These are phyloP conservation scores for Coleophora deauratella DNA, from an alignment of 2,888 invertebrate species.

Conservation along the genomic window DNA sequence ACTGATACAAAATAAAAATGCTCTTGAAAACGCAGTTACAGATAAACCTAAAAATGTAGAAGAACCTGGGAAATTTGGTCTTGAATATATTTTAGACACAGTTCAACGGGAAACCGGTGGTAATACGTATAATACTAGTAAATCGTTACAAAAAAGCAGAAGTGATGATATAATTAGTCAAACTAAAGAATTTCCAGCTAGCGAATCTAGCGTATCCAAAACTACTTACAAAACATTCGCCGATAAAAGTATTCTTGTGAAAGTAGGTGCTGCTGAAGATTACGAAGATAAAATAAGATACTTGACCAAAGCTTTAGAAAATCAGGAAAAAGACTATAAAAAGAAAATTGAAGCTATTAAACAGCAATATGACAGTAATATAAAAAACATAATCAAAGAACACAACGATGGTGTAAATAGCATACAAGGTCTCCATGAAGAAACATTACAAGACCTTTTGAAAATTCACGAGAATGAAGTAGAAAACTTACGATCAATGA, in stretches of 20 bases:
- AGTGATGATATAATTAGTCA: constrained; percentile 31
- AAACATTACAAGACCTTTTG: constrained; percentile 58
- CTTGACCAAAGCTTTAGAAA: constrained; percentile 42
- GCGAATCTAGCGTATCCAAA: constrained; percentile 18
- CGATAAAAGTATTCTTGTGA: constrained; percentile 9
- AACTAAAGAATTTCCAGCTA: constrained; percentile 11
- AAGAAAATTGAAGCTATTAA: constrained; percentile 62
- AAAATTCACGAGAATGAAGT: constrained; percentile 68
- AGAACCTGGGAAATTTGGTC: constrained; percentile 26
- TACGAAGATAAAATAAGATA: constrained; percentile 43
- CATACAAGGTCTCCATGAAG: constrained; percentile 70
- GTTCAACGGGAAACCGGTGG: constrained; percentile 25
- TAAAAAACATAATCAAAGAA: constrained; percentile 65
- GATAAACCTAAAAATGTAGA: constrained; percentile 6
- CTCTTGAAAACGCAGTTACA: constrained; percentile 1
- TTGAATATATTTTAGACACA: constrained; percentile 41
- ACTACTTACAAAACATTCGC: constrained; percentile 13
- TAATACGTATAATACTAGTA: constrained; percentile 17
- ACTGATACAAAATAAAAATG: constrained; percentile 23
- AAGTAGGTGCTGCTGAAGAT: constrained; percentile 22
- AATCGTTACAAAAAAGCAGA: constrained; percentile 23
- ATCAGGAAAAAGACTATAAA: constrained; percentile 48
- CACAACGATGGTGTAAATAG: constrained; percentile 71
- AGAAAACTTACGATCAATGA: constrained; percentile 59
- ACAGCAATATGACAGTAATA: constrained; percentile 68